phyloP scores from a whole-genome alignment of 2,888 invertebrate species.

The Eledone cirrhosa region DNA sequence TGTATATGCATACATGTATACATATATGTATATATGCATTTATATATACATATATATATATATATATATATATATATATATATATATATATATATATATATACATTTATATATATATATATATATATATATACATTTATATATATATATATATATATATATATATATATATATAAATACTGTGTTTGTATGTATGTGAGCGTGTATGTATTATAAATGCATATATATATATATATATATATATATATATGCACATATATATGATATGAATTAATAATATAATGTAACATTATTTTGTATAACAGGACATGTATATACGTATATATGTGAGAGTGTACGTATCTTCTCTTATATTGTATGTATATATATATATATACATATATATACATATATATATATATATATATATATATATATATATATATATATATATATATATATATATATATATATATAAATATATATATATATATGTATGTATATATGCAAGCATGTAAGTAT shows the following conservation, averaged over 20 bases:
- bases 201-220: not conserved
- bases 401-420: no score
- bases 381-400: no score
- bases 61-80: conserved; percentile 6
- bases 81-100: conserved; percentile 6
- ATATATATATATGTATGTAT: no score
- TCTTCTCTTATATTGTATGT: no score
- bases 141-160: conserved; percentile 6
- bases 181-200: not conserved
- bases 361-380: no score
- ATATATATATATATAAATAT: no score
- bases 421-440: no score
- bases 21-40: no score
- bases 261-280: not conserved
- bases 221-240: conserved; percentile 6
- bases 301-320: not conserved
- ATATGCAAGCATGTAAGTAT: no score
- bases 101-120: not conserved
- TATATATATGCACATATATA: not conserved
- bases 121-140: not conserved
- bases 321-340: no score
- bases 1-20: no score
- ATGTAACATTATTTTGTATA: not conserved
- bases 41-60: conserved; percentile 6
- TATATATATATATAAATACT: not conserved